These are phyloP conservation scores for Rhogogaster chlorosoma DNA, from an alignment of 2,888 invertebrate genomes.

Conservation along the genomic window DNA sequence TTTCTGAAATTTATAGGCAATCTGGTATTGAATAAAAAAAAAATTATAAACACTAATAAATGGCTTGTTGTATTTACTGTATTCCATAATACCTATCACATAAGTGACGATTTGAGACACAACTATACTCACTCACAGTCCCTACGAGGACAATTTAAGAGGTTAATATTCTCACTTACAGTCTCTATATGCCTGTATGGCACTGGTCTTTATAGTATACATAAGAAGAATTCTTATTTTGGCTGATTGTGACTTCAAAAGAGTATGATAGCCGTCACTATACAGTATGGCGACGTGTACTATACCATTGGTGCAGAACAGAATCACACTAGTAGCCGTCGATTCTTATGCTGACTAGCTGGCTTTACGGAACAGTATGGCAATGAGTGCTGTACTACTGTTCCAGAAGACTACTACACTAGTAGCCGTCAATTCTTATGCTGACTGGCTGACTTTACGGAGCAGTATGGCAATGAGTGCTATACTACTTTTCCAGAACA, in stretches of 20 bases:
- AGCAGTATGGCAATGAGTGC: conserved; percentile 15
- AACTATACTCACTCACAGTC: conserved; percentile 1
- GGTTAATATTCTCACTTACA: conserved; percentile 52
- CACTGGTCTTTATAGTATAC: too few species aligned
- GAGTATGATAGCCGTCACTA: neutral
- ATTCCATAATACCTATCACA: conserved; percentile 37
- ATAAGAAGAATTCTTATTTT: conserved; percentile 31
- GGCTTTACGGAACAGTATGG: conserved; percentile 13
- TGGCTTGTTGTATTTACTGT: conserved; percentile 30
- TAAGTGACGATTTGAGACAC: neutral
- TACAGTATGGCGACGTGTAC: neutral
- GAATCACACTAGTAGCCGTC: conserved; percentile 5
- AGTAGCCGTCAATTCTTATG: neutral
- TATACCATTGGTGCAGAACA: neutral
- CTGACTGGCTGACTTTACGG: neutral
- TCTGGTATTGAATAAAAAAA: conserved; percentile 64
- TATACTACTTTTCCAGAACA: conserved; percentile 9
- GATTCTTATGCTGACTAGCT: neutral
- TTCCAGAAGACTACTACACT: conserved; percentile 2
- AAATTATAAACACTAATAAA: conserved; percentile 52
- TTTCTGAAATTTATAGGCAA: neutral
- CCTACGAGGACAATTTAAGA: neutral
- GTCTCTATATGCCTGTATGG: conserved; percentile 11
- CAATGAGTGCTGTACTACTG: conserved; percentile 15
- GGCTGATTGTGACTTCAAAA: neutral